A percentile compares a stretch with the other conserved stretches of the same genome.
These are phyloP conservation scores for Leucania comma DNA, from an alignment of 2,888 invertebrate species.

Conservation along the genomic window DNA sequence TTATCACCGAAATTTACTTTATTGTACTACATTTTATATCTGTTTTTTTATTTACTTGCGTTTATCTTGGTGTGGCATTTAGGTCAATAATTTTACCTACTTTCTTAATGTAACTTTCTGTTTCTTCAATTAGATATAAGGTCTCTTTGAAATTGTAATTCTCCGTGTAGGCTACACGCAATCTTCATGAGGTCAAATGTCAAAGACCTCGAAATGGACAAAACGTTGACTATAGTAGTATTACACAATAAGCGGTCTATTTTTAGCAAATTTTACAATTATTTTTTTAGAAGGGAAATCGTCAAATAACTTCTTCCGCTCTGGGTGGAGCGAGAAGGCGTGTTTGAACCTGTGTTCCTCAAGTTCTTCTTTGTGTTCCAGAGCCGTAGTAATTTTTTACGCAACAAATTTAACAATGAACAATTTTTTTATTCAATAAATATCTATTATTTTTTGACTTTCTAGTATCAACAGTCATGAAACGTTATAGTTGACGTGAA, in stretches of 20 bases:
- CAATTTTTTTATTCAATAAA: conserved; percentile 18
- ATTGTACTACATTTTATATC: background rate
- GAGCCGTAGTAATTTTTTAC: no score
- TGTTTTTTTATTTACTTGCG: background rate
- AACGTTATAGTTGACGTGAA: background rate
- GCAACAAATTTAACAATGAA: conserved; percentile 34
- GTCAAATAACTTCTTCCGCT: no score
- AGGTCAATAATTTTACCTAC: background rate
- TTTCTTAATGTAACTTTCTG: background rate
- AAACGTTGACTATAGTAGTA: conserved; percentile 16
- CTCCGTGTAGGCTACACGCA: conserved; percentile 14
- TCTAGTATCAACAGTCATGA: background rate
- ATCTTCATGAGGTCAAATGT: conserved; percentile 13
- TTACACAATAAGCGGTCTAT: conserved; percentile 20
- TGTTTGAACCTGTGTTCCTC: no score
- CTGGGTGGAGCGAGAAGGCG: no score
- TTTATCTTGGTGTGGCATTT: background rate
- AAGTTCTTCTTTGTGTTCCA: no score
- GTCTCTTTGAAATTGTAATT: background rate
- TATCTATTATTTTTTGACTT: conserved; percentile 7
- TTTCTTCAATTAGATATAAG: background rate
- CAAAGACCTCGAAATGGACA: conserved; percentile 39
- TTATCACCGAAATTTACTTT: background rate
- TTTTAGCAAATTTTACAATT: conserved; percentile 43
- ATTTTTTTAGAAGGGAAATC: no score